Conservation (phyloP, 2,888 invertebrate genomes). For the Tinea semifulvella region DNA sequence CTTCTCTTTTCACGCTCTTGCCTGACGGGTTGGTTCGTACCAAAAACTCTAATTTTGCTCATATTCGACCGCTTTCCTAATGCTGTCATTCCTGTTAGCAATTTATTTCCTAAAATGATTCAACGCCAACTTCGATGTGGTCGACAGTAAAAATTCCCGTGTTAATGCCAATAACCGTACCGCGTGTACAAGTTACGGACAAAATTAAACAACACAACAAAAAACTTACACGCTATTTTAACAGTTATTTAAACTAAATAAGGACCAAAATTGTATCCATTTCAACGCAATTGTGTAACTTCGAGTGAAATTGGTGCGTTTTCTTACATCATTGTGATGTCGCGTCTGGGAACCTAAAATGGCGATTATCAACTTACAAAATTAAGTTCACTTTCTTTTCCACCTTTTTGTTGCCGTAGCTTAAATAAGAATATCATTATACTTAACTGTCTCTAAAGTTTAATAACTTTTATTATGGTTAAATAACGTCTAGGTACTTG, state of each 20-base stretch:
- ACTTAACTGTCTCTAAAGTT: too few relatives aligned
- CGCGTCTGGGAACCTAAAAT: constrained; percentile 7
- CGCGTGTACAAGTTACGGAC: constrained; percentile 7
- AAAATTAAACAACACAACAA: not conserved
- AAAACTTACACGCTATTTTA: not conserved
- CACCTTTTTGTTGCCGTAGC: not conserved
- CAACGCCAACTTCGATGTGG: not conserved
- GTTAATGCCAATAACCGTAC: constrained; percentile 7
- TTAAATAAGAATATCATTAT: too few relatives aligned
- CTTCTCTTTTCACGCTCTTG: too few relatives aligned
- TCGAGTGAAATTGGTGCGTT: constrained; percentile 13
- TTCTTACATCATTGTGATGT: constrained; percentile 12
- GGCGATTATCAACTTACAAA: constrained; percentile 1
- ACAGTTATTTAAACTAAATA: not conserved
- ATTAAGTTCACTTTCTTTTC: constrained; percentile 1
- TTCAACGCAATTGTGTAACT: constrained; percentile 1
- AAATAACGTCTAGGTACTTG: too few relatives aligned
- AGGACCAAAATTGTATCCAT: not conserved
- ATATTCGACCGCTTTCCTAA: too few relatives aligned
- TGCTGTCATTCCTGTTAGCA: too few relatives aligned
- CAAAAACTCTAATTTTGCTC: too few relatives aligned
- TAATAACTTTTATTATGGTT: too few relatives aligned
- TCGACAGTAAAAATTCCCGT: not conserved
- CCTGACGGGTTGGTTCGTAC: too few relatives aligned
- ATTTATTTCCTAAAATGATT: too few relatives aligned